Conservation (phyloP, 2,113 vertebrate genomes). For the Peromyscus californicus region DNA sequence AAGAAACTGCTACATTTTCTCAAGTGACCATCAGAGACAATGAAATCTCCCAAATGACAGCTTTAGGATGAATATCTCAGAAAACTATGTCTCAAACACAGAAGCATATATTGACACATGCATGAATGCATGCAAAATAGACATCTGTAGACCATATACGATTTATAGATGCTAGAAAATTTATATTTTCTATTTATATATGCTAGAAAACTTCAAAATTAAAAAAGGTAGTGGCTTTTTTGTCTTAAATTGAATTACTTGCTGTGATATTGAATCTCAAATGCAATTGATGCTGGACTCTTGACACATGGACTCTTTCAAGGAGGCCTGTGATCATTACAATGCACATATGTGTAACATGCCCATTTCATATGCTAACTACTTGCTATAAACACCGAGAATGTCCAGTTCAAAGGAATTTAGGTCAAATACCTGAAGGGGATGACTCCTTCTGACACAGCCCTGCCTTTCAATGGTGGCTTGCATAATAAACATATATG, state of each 20-base stretch:
- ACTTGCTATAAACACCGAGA: background rate
- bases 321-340: background rate
- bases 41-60: background rate
- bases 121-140: background rate
- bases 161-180: background rate
- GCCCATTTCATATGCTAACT: fast-evolving
- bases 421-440: background rate
- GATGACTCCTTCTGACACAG: background rate
- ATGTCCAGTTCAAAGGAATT: too few relatives aligned
- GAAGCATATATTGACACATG: background rate
- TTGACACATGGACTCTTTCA: background rate
- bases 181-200: background rate
- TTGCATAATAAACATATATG: background rate
- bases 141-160: background rate
- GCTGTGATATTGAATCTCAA: background rate
- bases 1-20: background rate
- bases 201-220: background rate
- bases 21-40: background rate
- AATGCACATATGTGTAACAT: background rate
- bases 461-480: too few relatives aligned
- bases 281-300: background rate
- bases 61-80: background rate
- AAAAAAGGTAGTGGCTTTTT: background rate
- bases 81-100: background rate
- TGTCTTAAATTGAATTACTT: background rate